These are phyloP conservation scores for Salvelinus sp. DNA, from an alignment of 2,113 vertebrate genomes.

Conservation along the genomic window DNA sequence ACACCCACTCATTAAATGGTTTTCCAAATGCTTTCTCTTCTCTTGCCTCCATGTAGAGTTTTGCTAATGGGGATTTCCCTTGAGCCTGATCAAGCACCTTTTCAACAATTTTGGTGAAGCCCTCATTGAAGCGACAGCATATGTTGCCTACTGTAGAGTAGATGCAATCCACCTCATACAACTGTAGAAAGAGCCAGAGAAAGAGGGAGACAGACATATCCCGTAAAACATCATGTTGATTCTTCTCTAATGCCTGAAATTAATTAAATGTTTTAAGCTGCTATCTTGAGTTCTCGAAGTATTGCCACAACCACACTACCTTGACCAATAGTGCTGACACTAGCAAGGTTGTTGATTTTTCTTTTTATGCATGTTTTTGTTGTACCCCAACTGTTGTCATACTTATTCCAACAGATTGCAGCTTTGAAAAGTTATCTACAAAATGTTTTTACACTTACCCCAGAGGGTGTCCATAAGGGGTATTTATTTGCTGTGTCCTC, in stretches of 20 bases:
- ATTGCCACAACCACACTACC: too few relatives aligned
- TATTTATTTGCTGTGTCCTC: background rate
- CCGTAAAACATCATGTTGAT: background rate
- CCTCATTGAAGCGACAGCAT: background rate
- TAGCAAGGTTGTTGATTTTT: too few relatives aligned
- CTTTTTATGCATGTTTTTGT: too few relatives aligned
- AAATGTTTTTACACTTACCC: background rate
- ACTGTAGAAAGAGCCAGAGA: background rate
- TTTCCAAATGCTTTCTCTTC: background rate
- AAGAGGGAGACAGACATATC: background rate
- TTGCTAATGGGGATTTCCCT: constrained; percentile 1
- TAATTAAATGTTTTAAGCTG: too few relatives aligned
- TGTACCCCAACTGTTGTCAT: background rate
- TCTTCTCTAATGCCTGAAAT: too few relatives aligned
- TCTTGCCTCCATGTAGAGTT: background rate
- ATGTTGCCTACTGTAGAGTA: background rate
- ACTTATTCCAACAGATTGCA: background rate
- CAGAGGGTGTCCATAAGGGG: background rate
- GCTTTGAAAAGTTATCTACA: background rate
- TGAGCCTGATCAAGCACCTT: constrained; percentile 1
- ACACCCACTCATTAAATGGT: too few relatives aligned
- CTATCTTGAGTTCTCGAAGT: too few relatives aligned
- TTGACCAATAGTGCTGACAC: too few relatives aligned
- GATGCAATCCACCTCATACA: constrained; percentile 2
- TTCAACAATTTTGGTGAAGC: background rate